These are phyloP conservation scores for Xenopus laevis DNA, from an alignment of 2,113 vertebrate genomes.

Conservation along the genomic window DNA sequence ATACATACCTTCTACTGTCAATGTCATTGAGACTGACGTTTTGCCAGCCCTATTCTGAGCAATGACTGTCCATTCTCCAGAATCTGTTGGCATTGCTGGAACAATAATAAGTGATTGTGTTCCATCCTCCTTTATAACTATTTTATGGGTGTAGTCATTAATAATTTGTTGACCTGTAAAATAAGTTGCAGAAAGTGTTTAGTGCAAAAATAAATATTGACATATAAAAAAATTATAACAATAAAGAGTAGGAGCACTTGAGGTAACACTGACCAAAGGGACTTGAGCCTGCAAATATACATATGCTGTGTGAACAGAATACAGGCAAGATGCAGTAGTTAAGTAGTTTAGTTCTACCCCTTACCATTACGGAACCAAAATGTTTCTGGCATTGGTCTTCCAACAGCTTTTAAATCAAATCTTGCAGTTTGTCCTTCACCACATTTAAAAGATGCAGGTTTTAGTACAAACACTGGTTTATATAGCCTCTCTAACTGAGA, in stretches of 20 bases:
- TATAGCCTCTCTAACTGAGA: conserved; percentile 90
- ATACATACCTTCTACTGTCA: conserved; percentile 83
- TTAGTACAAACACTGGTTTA: conserved; percentile 94
- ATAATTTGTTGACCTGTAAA: conserved; percentile 85
- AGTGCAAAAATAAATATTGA: too few relatives aligned
- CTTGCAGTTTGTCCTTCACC: conserved; percentile 93
- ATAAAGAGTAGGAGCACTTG: too few relatives aligned
- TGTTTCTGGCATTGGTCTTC: conserved; percentile 96
- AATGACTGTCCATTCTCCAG: conserved; percentile 92
- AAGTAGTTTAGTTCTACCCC: neutral
- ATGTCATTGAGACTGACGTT: conserved; percentile 79
- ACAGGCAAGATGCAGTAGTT: neutral
- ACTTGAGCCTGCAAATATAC: too few relatives aligned
- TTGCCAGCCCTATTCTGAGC: conserved; percentile 94
- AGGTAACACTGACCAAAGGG: too few relatives aligned
- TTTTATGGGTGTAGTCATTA: conserved; percentile 93
- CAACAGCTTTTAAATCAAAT: conserved; percentile 96
- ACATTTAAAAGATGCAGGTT: conserved; percentile 89
- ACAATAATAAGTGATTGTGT: conserved; percentile 93
- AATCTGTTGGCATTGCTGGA: conserved; percentile 84
- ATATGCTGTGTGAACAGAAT: neutral
- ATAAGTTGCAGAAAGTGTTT: neutral
- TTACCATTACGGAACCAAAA: conserved; percentile 96
- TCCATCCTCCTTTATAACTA: conserved; percentile 95
- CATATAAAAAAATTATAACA: too few relatives aligned